Conservation (phyloP, 2,888 invertebrate genomes). For the Xestia rhomboidea region DNA sequence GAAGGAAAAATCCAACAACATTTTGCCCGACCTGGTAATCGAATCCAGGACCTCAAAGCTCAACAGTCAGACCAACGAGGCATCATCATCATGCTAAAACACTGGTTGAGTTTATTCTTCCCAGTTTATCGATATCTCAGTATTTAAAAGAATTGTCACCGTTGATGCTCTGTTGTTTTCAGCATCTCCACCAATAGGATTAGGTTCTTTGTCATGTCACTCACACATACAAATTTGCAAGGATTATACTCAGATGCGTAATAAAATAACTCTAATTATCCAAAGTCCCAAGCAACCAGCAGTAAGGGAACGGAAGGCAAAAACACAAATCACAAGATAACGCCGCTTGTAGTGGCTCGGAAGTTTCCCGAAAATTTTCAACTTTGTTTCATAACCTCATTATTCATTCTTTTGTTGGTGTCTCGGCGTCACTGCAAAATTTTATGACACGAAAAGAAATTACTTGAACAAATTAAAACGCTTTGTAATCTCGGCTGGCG, state of each 20-base stretch:
- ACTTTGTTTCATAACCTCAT: constrained; percentile 89
- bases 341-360: constrained; percentile 80
- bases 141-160: neutral
- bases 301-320: constrained; percentile 72
- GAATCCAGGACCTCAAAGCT: too few relatives aligned
- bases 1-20: too few relatives aligned
- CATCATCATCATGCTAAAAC: neutral
- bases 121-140: neutral
- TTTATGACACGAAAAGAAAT: constrained; percentile 87
- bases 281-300: constrained; percentile 30
- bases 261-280: constrained; percentile 54
- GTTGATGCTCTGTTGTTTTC: neutral
- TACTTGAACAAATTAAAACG: constrained; percentile 86
- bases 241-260: constrained; percentile 4
- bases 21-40: too few relatives aligned
- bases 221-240: neutral
- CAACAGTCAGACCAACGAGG: neutral
- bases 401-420: constrained; percentile 89
- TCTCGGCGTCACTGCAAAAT: constrained; percentile 83
- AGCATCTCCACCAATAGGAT: constrained; percentile 1
- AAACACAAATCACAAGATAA: constrained; percentile 85
- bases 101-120: neutral
- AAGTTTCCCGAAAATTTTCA: constrained; percentile 84
- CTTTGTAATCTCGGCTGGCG: constrained; percentile 79
- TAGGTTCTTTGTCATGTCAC: constrained; percentile 3